These are phyloP conservation scores for Blastobasis adustella DNA, from an alignment of 2,888 invertebrate genomes.

Conservation along the genomic window DNA sequence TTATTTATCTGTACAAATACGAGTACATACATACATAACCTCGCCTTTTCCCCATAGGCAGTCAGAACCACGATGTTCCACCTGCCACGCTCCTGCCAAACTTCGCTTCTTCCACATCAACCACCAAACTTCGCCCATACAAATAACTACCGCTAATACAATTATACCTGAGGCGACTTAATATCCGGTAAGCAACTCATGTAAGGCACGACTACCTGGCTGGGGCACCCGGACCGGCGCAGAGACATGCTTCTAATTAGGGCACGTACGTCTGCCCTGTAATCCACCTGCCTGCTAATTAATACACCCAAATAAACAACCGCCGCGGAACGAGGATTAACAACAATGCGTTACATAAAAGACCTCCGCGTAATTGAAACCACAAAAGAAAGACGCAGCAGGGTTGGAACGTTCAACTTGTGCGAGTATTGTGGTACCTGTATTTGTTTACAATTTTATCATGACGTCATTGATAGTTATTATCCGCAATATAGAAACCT, in stretches of 20 bases:
- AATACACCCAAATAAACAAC: constrained; percentile 35
- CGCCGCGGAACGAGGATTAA: constrained; percentile 24
- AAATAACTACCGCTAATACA: too few relatives aligned
- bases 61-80: too few relatives aligned
- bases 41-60: too few relatives aligned
- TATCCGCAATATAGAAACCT: too few relatives aligned
- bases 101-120: too few relatives aligned
- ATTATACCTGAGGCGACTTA: not conserved
- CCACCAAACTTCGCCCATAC: too few relatives aligned
- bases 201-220: not conserved
- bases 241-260: constrained; percentile 38
- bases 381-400: not conserved
- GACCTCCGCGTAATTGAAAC: constrained; percentile 3
- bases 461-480: too few relatives aligned
- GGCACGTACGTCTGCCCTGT: constrained; percentile 37
- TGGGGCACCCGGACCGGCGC: not conserved
- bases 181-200: not conserved
- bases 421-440: not conserved
- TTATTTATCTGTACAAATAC: too few relatives aligned
- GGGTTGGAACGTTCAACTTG: not conserved
- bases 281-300: constrained; percentile 20
- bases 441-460: too few relatives aligned
- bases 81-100: too few relatives aligned
- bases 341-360: constrained; percentile 13
- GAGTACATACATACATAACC: too few relatives aligned